Evolutionary conservation across 2,797 vertebrate species (phyloP).

Genomic region (Poeciliopsis infans): DNA sequence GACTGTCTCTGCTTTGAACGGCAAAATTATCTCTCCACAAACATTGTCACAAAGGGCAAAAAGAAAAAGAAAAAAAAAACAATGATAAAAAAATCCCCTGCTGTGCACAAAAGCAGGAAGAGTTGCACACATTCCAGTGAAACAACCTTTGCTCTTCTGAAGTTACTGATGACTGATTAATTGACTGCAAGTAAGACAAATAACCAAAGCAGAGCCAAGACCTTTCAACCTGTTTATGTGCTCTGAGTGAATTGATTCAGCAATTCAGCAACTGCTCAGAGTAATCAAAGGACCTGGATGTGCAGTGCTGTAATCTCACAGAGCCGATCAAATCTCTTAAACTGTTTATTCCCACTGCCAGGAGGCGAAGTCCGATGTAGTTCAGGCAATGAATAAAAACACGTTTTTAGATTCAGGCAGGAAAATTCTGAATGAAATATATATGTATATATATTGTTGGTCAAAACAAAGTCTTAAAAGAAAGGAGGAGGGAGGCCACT

Average conservation of each 20-base stretch:
- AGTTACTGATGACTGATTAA: slow-evolving; percentile 7
- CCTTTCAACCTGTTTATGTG: neutral
- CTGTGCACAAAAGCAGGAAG: slow-evolving; percentile 39
- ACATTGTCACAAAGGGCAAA: slow-evolving; percentile 20
- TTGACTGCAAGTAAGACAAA: neutral
- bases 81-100: neutral
- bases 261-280: slow-evolving; percentile 1
- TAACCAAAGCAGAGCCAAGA: neutral
- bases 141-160: neutral
- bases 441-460: too few species aligned
- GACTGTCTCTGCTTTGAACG: slow-evolving; percentile 21
- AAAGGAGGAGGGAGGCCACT: neutral
- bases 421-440: neutral
- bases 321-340: slow-evolving; percentile 74
- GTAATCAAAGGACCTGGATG: neutral
- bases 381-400: slow-evolving; percentile 1
- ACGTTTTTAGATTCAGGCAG: neutral
- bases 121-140: neutral
- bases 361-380: neutral
- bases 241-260: neutral
- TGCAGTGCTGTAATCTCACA: slow-evolving; percentile 41
- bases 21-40: slow-evolving; percentile 19
- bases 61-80: too few species aligned
- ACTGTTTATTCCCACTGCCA: slow-evolving; percentile 62
- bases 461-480: neutral